phyloP scores from a whole-genome alignment of 2,888 invertebrate species.

The Sarcophaga carnaria region DNA sequence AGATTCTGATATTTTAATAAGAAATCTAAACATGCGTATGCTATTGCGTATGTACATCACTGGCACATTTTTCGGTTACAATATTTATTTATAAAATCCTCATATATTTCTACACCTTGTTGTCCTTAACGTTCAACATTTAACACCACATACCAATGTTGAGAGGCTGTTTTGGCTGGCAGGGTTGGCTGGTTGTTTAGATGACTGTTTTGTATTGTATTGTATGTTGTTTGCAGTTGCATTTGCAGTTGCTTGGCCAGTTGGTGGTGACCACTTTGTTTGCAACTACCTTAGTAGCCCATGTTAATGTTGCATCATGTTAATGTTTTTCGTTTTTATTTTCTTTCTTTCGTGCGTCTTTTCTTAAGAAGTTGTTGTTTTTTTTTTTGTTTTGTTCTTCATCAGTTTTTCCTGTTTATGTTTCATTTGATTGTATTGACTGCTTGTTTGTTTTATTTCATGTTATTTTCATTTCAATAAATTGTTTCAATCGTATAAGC shows the following conservation, averaged over 20 bases:
- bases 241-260: conserved; percentile 43
- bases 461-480: conserved; percentile 69
- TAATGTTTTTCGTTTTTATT: conserved; percentile 49
- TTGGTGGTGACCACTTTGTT: conserved; percentile 69
- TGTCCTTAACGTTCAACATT: conserved; percentile 68
- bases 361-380: conserved; percentile 37
- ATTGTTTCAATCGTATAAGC: conserved; percentile 59
- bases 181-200: conserved; percentile 1
- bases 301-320: conserved; percentile 69
- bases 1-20: no score
- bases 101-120: conserved; percentile 70
- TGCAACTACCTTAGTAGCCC: conserved; percentile 69
- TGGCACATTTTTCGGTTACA: conserved; percentile 33
- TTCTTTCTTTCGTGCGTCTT: conserved; percentile 8
- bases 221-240: conserved; percentile 47
- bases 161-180: conserved; percentile 41
- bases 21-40: background rate
- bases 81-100: conserved; percentile 66
- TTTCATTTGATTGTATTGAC: conserved; percentile 69
- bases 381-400: conserved; percentile 12
- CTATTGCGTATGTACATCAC: conserved; percentile 38
- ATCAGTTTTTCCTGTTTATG: conserved; percentile 59
- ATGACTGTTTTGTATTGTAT: conserved; percentile 18
- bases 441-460: conserved; percentile 69
- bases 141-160: conserved; percentile 66